phyloP scores from a whole-genome alignment of 2,888 invertebrate species.

The Hyles lineata region DNA sequence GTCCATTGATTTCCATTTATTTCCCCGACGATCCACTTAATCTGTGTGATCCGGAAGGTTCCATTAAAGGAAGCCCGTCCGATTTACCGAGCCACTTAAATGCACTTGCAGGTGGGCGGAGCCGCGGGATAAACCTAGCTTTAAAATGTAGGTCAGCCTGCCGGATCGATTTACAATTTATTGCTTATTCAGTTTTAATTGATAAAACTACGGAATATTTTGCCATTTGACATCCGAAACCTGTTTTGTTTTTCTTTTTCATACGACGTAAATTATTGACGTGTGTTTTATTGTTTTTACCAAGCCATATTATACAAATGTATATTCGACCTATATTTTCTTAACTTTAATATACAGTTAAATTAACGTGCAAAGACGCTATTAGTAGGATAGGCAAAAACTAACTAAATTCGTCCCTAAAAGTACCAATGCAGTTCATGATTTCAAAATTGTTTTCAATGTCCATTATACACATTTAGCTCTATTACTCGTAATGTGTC shows the following conservation, averaged over 20 bases:
- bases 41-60: background rate
- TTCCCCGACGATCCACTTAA: background rate
- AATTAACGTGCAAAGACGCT: too few relatives aligned
- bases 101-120: conserved; percentile 7
- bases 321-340: too few relatives aligned
- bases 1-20: background rate
- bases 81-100: background rate
- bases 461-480: too few relatives aligned
- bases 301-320: too few relatives aligned
- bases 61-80: background rate
- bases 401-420: too few relatives aligned
- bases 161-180: conserved; percentile 3
- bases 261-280: background rate
- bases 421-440: too few relatives aligned
- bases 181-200: conserved; percentile 14
- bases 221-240: conserved; percentile 12
- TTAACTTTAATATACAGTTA: too few relatives aligned
- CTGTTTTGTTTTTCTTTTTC: background rate
- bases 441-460: too few relatives aligned
- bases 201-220: background rate
- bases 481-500: too few relatives aligned
- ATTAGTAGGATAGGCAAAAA: too few relatives aligned
- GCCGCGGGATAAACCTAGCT: background rate
- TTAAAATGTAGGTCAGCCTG: conserved; percentile 8
- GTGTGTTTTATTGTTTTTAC: background rate